Evolutionary conservation across 2,113 vertebrate species (phyloP).

Genomic region (Pandion haliaetus): DNA sequence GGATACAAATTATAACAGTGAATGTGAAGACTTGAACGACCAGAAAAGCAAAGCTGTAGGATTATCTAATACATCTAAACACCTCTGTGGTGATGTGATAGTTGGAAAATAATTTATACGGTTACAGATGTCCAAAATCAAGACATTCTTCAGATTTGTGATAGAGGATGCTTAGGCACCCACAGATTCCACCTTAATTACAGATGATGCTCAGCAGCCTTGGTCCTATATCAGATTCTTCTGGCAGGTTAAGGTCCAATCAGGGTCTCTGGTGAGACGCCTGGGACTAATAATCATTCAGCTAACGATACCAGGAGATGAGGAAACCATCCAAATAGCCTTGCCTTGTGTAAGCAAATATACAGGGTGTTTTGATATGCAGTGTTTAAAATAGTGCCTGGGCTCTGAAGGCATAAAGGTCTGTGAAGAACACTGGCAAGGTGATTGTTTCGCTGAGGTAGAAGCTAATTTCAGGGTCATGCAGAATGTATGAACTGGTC

Average conservation of each 20-base stretch:
- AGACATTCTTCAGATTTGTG: not conserved
- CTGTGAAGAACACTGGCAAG: not conserved
- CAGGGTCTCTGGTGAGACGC: not conserved
- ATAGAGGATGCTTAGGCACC: not conserved
- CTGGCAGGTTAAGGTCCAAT: not conserved
- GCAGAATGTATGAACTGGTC: not conserved
- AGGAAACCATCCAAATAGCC: not conserved
- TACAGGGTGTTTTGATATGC: not conserved
- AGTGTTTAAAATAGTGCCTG: not conserved
- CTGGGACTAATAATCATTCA: not conserved
- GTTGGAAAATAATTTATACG: not conserved
- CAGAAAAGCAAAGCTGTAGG: not conserved
- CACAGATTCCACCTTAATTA: not conserved
- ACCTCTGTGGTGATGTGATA: not conserved
- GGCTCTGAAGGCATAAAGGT: not conserved
- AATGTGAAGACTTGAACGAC: not conserved
- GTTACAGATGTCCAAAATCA: not conserved
- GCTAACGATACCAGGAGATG: not conserved
- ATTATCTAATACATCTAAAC: not conserved
- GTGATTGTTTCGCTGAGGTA: not conserved
- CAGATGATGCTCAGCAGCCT: not conserved
- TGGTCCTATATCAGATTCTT: not conserved
- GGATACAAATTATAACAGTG: not conserved
- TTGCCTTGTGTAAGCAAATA: not conserved
- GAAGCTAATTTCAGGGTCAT: not conserved